A percentile compares a stretch with the other conserved stretches of the same genome.
Conservation (phyloP, 2,797 vertebrate genomes). For the Adrianichthys oophorus region DNA sequence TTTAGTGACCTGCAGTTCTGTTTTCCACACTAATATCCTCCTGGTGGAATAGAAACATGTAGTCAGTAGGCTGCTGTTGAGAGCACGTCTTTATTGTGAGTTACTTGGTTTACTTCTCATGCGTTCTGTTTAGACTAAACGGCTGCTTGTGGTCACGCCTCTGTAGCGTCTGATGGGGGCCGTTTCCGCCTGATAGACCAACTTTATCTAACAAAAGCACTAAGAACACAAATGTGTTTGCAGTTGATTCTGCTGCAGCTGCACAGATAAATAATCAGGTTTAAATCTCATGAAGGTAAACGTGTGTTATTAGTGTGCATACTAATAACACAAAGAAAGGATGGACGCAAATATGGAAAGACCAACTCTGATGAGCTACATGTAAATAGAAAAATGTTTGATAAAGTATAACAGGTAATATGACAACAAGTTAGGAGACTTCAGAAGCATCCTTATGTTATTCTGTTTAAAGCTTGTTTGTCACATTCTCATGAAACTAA, state of each 20-base stretch:
- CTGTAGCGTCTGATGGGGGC: constrained; percentile 35
- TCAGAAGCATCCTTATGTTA: no score
- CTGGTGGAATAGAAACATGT: constrained; percentile 13
- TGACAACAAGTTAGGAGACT: not conserved
- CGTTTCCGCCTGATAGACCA: constrained; percentile 36
- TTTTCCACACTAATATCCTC: constrained; percentile 24
- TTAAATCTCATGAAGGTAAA: constrained; percentile 7
- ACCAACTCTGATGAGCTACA: constrained; percentile 13
- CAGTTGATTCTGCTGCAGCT: constrained; percentile 13
- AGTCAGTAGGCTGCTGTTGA: not conserved
- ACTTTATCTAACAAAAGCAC: constrained; percentile 36
- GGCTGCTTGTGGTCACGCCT: constrained; percentile 33
- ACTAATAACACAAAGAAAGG: constrained; percentile 23
- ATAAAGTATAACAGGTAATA: constrained; percentile 9
- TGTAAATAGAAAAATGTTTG: constrained; percentile 15
- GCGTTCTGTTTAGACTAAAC: constrained; percentile 44
- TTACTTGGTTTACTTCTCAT: constrained; percentile 30
- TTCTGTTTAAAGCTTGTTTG: no score
- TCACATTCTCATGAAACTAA: no score
- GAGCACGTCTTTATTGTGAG: constrained; percentile 20
- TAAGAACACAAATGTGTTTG: constrained; percentile 31
- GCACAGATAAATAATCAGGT: not conserved
- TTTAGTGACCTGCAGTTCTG: constrained; percentile 36
- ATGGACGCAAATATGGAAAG: constrained; percentile 21
- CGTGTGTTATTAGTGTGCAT: constrained; percentile 14